Conservation (phyloP, 2,113 vertebrate genomes). For the Lota lota region DNA sequence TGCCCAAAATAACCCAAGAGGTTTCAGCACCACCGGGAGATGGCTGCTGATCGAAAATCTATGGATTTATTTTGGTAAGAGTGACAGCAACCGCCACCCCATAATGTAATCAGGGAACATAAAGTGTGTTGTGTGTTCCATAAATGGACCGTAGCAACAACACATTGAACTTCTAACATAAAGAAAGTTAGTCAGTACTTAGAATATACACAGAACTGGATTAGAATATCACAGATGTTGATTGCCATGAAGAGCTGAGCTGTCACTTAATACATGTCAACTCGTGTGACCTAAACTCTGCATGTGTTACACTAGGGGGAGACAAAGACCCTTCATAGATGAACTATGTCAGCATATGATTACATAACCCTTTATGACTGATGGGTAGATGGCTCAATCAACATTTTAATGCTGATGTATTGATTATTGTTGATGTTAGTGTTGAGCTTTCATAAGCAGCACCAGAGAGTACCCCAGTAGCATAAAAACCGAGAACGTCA, state of each 20-base stretch:
- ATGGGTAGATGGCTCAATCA: slow-evolving; percentile 12
- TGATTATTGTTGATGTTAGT: too few relatives aligned
- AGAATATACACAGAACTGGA: too few relatives aligned
- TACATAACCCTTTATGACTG: slow-evolving; percentile 36
- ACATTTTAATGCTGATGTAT: neutral
- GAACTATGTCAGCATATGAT: slow-evolving; percentile 10
- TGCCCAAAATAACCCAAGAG: slow-evolving; percentile 32
- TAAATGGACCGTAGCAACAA: too few relatives aligned
- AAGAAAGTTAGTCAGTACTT: too few relatives aligned
- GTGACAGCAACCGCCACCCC: neutral
- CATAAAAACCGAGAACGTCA: too few relatives aligned
- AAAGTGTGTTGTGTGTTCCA: too few relatives aligned
- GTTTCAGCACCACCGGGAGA: slow-evolving; percentile 25
- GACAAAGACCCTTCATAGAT: slow-evolving; percentile 62
- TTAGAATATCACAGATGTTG: too few relatives aligned
- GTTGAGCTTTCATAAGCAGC: too few relatives aligned
- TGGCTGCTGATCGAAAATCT: slow-evolving; percentile 51
- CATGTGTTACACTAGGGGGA: slow-evolving; percentile 63
- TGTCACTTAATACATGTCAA: slow-evolving; percentile 27
- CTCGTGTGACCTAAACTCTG: slow-evolving; percentile 30
- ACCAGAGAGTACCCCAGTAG: too few relatives aligned
- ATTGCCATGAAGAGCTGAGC: neutral
- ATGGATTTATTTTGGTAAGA: slow-evolving; percentile 21
- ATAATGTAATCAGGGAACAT: too few relatives aligned
- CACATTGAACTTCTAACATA: too few relatives aligned